Evolutionary conservation across 2,113 vertebrate species (phyloP).

Genomic region (Macaca nemestrina): DNA sequence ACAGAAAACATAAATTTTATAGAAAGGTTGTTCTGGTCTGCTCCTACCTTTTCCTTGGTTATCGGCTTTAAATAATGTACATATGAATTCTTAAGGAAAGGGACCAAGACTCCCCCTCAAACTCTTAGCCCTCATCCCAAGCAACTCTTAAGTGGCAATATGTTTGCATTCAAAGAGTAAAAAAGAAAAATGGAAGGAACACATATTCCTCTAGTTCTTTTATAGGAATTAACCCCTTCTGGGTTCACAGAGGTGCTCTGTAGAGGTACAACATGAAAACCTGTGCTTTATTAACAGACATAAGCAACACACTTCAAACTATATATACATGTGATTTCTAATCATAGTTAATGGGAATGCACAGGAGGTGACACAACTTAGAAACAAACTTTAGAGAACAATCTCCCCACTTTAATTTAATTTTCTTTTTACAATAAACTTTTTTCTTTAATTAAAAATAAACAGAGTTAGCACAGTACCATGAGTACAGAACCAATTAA

Average conservation of each 20-base stretch:
- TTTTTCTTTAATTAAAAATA: slow-evolving; percentile 36
- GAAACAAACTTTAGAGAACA: neutral
- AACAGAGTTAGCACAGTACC: neutral
- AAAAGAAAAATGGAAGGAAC: neutral
- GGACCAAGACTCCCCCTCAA: neutral
- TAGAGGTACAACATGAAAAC: neutral
- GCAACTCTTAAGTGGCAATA: neutral
- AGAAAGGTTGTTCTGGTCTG: neutral
- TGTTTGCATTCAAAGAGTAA: neutral
- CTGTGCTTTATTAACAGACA: neutral
- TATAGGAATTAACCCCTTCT: slow-evolving; percentile 8
- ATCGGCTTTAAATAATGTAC: neutral
- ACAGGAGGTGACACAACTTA: neutral
- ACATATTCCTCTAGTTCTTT: neutral
- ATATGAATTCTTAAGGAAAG: neutral
- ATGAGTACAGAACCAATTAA: neutral
- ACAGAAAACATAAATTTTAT: neutral
- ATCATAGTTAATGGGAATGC: neutral
- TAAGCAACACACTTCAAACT: neutral
- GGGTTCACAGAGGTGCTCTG: neutral
- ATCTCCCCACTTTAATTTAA: neutral
- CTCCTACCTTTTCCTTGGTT: neutral
- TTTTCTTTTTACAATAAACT: neutral
- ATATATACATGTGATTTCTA: neutral
- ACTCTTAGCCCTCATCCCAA: neutral